These are phyloP conservation scores for Sparidentex hasta DNA, from an alignment of 2,797 vertebrate genomes.

Conservation along the genomic window DNA sequence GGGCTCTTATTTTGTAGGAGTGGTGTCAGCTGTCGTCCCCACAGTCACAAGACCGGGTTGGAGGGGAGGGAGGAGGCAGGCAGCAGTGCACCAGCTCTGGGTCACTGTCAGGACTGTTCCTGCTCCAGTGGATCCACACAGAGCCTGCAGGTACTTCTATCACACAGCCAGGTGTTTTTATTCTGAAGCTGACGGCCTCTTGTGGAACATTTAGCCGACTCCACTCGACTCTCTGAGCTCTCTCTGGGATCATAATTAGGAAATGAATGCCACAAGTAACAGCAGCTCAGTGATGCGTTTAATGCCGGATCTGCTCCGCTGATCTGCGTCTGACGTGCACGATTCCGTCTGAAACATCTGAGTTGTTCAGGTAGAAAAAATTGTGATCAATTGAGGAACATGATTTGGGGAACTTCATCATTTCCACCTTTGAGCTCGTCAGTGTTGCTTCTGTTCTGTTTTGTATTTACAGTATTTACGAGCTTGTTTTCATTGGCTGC, in stretches of 20 bases:
- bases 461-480: not conserved
- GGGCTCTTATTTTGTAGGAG: slow-evolving; percentile 89
- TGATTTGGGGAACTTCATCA: not conserved
- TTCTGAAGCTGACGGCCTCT: not conserved
- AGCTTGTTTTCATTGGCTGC: not conserved
- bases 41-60: slow-evolving; percentile 79
- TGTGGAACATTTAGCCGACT: not conserved
- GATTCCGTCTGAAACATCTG: not conserved
- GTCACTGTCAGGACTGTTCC: slow-evolving; percentile 17
- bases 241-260: slow-evolving; percentile 11
- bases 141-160: slow-evolving; percentile 42
- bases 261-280: slow-evolving; percentile 15
- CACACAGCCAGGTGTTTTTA: no score
- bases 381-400: not conserved
- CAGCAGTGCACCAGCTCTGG: slow-evolving; percentile 30
- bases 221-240: not conserved
- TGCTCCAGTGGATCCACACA: no score
- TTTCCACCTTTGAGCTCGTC: not conserved
- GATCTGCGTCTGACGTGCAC: not conserved
- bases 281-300: slow-evolving; percentile 12
- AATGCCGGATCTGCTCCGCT: slow-evolving; percentile 4
- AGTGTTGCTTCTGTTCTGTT: not conserved
- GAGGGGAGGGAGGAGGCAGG: slow-evolving; percentile 64
- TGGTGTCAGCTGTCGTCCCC: slow-evolving; percentile 75
- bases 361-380: not conserved